Conservation (phyloP, 35 echinoderm and acorn worm species). For the Apostichopus parvimensis region DNA sequence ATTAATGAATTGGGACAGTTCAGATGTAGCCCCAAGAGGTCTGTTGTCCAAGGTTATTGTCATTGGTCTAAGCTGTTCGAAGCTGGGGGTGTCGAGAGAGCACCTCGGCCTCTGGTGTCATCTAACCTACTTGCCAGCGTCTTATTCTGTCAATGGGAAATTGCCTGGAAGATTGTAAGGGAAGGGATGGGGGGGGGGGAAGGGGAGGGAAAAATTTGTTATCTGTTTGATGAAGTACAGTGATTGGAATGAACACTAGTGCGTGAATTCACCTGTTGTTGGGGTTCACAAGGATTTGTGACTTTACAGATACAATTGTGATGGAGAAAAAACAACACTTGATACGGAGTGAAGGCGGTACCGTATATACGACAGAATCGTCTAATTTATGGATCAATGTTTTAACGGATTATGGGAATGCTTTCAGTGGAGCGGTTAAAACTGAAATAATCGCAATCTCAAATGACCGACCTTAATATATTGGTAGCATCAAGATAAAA, state of each 20-base stretch:
- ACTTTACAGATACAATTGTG: background rate
- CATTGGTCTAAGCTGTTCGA: background rate
- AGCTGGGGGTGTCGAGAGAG: background rate
- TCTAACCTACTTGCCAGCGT: background rate
- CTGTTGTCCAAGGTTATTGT: slow-evolving; percentile 12
- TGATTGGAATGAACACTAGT: background rate
- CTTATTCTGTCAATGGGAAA: slow-evolving; percentile 12
- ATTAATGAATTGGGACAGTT: slow-evolving; percentile 32
- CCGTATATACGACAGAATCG: too few species aligned
- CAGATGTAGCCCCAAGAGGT: background rate
- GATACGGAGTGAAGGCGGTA: too few species aligned
- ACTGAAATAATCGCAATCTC: too few species aligned
- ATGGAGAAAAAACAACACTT: too few species aligned
- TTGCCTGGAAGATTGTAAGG: background rate
- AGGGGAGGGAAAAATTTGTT: background rate
- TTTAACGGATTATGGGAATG: too few species aligned
- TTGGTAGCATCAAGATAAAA: too few species aligned
- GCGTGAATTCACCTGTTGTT: background rate
- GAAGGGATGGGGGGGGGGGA: background rate
- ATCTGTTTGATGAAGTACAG: background rate
- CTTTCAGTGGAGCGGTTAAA: too few species aligned
- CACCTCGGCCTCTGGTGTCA: background rate
- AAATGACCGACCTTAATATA: too few species aligned
- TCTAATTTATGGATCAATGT: too few species aligned
- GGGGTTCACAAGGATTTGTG: background rate